These are phyloP conservation scores for Lophochroa leadbeateri DNA, from an alignment of 2,113 vertebrate species.

Conservation along the genomic window DNA sequence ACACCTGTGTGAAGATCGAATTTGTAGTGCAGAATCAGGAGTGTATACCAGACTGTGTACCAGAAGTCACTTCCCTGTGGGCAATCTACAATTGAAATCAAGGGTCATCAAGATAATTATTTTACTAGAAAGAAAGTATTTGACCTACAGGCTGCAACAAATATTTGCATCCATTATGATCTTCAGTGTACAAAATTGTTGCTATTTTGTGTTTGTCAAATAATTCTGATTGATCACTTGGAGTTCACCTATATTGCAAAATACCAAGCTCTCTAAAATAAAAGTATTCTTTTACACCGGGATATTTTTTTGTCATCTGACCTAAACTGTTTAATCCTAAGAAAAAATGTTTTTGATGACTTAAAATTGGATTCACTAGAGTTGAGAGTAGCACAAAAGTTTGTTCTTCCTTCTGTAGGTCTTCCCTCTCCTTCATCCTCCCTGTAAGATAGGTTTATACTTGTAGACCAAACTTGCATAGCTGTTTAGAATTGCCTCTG, in stretches of 20 bases:
- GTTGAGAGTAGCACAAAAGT: neutral
- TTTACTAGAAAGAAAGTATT: neutral
- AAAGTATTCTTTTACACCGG: neutral
- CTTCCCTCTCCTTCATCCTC: neutral
- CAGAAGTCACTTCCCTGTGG: neutral
- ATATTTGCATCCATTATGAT: neutral
- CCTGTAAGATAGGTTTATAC: neutral
- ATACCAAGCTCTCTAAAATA: neutral
- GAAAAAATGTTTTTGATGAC: neutral
- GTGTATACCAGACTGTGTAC: neutral
- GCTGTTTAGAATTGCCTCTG: neutral
- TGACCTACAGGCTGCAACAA: neutral
- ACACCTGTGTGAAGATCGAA: neutral
- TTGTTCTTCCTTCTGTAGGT: neutral
- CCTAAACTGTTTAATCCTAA: neutral
- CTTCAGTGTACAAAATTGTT: neutral
- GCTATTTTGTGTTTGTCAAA: neutral
- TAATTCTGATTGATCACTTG: neutral
- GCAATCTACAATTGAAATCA: neutral
- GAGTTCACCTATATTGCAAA: neutral
- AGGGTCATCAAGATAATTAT: neutral
- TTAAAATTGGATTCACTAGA: neutral
- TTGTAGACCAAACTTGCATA: neutral
- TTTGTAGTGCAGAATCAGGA: neutral
- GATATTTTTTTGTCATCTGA: neutral